Evolutionary conservation across 2,797 vertebrate genomes (phyloP).

Genomic region (Babyrousa celebensis): DNA sequence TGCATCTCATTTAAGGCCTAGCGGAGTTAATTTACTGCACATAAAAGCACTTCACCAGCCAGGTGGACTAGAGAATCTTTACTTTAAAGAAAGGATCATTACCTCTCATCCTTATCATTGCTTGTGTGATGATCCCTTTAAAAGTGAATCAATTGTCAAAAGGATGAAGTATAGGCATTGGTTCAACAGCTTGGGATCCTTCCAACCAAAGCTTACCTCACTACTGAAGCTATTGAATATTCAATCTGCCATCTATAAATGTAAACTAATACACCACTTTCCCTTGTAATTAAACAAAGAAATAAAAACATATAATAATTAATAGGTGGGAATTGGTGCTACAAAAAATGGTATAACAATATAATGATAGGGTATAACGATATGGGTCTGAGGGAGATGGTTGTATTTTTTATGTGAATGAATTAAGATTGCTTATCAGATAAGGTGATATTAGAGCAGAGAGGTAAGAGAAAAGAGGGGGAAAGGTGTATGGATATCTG

Average conservation of each 20-base stretch:
- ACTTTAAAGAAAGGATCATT: not conserved
- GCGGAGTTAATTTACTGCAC: not conserved
- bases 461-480: not conserved
- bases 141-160: not conserved
- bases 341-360: not conserved
- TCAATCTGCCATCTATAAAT: not conserved
- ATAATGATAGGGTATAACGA: not conserved
- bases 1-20: not conserved
- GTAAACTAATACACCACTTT: not conserved
- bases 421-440: not conserved
- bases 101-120: not conserved
- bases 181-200: not conserved
- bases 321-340: not conserved
- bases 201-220: not conserved
- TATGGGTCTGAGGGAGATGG: not conserved
- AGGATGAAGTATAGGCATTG: not conserved
- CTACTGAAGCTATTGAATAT: not conserved
- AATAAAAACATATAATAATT: not conserved
- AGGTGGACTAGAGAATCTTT: not conserved
- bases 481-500: not conserved
- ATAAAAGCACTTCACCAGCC: not conserved
- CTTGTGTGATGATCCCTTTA: not conserved
- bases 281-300: not conserved
- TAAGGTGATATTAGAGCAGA: not conserved
- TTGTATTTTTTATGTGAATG: not conserved